phyloP scores from a whole-genome alignment of 2,113 vertebrate species.

The Spermophilus dauricus region DNA sequence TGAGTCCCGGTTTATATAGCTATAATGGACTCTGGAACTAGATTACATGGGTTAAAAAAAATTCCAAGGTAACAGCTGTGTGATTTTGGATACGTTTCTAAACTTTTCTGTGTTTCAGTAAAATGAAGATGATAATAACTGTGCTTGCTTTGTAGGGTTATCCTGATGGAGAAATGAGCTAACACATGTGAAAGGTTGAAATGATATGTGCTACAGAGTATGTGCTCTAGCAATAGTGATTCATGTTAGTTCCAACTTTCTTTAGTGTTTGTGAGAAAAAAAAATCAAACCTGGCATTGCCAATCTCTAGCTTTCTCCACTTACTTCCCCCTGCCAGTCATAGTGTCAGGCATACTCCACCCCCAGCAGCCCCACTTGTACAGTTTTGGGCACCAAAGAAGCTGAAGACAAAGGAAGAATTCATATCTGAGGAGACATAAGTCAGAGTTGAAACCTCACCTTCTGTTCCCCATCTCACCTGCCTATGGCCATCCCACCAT shows the following conservation, averaged over 20 bases:
- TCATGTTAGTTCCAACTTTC: not conserved
- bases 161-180: not conserved
- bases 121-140: slow-evolving; percentile 31
- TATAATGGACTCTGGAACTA: not conserved
- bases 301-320: not conserved
- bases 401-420: slow-evolving; percentile 21
- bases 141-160: not conserved
- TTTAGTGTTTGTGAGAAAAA: not conserved
- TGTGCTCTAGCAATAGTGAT: not conserved
- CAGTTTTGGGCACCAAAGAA: slow-evolving; percentile 41
- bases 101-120: slow-evolving; percentile 3
- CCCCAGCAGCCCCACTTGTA: not conserved
- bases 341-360: not conserved
- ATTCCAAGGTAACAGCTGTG: not conserved
- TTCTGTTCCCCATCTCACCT: not conserved
- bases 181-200: not conserved
- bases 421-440: not conserved
- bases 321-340: not conserved
- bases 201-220: not conserved
- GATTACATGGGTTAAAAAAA: slow-evolving; percentile 34
- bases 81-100: not conserved
- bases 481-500: not conserved
- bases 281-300: not conserved
- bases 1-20: not conserved
- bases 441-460: not conserved